Evolutionary conservation across 1,140 invertebrate species (phyloP), one percentile per base, ranked within the genome.

Genomic region (Drosophila lacertosa): DNA sequence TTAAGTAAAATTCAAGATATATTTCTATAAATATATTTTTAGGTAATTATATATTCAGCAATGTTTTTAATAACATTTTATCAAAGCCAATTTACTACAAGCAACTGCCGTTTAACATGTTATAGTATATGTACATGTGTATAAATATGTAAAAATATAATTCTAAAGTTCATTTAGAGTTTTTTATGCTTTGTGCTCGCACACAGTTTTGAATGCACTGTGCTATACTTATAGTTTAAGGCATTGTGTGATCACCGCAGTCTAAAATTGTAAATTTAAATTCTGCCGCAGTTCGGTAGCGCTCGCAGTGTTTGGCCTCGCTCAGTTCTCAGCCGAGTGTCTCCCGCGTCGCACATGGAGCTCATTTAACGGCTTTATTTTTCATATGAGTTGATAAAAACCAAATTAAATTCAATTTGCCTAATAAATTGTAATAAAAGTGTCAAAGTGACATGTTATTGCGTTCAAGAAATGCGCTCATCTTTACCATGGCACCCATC

Each of bases 261-360:
- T 58, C 26, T 32, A 35, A 32, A 35, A 16, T 20, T n/a, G 2
- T 39, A 22, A 65, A 53, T 44, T 62, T 11, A 22, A 44, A 45
- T 45, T 65, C 51, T 35, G 57, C 24, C 7, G 22, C n/a, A 22
- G 42, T 9, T 33, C 48, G 9, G 29, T 39, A 26, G 16, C 42
- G 26, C 4, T 45, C 20, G 51, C 22, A 37, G 18, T 39, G 18
- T 39, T 50, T n/a, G 24, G 35, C 42, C 15, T 35, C 47, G 48
- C 40, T 69, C 35, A 69, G 66, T 69, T 33, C 33, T 3, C 33
- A 7, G 20, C 4, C 11, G 59, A 47, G 26, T 24, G 59, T 48
- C 59, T 64, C 11, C 59, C 50, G 50, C 66, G 26, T 24, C 59
- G 59, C 50, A 63, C 50, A 55, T 55, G 50, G 13, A 54, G 32